A percentile compares a stretch with the other conserved stretches of the same genome.
Conservation (phyloP, 1,140 invertebrate genomes). For the Metaphire vulgaris region DNA sequence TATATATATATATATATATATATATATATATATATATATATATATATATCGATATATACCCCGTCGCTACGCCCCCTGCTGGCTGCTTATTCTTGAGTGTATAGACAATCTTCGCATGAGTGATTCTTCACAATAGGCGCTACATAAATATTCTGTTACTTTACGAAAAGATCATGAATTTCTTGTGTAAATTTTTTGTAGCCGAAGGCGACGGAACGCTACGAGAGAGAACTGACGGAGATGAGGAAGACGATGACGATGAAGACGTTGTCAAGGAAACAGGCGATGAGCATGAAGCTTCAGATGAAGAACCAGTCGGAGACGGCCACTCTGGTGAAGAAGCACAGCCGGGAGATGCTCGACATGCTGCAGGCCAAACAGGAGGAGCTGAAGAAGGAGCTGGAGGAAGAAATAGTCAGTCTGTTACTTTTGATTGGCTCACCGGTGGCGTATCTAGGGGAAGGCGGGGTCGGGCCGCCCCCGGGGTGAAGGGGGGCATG, state of each 20-base stretch:
- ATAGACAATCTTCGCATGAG: too few relatives aligned
- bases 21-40: not conserved
- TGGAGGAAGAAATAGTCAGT: slow-evolving; percentile 37
- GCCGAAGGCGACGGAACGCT: slow-evolving; percentile 34
- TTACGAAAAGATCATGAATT: too few relatives aligned
- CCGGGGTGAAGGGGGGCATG: too few relatives aligned
- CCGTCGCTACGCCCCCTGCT: too few relatives aligned
- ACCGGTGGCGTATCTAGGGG: too few relatives aligned
- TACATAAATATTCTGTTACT: too few relatives aligned
- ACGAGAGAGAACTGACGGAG: slow-evolving; percentile 47
- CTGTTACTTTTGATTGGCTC: too few relatives aligned
- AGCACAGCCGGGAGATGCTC: slow-evolving; percentile 50
- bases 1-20: not conserved
- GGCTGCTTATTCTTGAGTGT: too few relatives aligned
- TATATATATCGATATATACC: not conserved
- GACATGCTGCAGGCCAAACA: slow-evolving; percentile 43
- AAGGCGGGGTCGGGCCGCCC: too few relatives aligned
- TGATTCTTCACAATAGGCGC: too few relatives aligned
- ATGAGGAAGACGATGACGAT: slow-evolving; percentile 44
- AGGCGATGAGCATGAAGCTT: slow-evolving; percentile 43
- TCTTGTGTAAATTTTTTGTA: not conserved
- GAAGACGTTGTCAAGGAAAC: slow-evolving; percentile 43
- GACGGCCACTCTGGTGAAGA: slow-evolving; percentile 44
- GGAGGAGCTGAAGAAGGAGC: slow-evolving; percentile 43
- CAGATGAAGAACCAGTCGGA: slow-evolving; percentile 43